These are phyloP conservation scores for Panurus biarmicus DNA, from an alignment of 2,113 vertebrate genomes.

Conservation along the genomic window DNA sequence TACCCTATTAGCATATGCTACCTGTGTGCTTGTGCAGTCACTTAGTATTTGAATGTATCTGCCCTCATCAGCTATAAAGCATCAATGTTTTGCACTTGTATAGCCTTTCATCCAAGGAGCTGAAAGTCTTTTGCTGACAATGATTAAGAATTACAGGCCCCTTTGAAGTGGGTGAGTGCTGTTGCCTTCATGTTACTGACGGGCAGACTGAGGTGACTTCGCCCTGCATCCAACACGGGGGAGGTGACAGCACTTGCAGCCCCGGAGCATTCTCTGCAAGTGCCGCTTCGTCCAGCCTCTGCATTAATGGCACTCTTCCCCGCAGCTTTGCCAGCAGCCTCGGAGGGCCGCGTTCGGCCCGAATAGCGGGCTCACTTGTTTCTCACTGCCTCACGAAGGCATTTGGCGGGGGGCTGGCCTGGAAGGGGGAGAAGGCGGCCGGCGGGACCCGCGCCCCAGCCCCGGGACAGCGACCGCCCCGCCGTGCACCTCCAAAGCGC, in stretches of 20 bases:
- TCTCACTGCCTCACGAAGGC: not conserved
- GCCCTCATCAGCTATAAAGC: constrained; percentile 24
- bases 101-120: constrained; percentile 29
- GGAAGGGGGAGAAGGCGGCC: not conserved
- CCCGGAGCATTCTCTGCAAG: not conserved
- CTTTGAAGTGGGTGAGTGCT: constrained; percentile 17
- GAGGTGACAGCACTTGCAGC: accelerated
- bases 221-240: accelerated
- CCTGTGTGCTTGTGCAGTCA: not conserved
- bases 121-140: constrained; percentile 12
- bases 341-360: not conserved
- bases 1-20: constrained; percentile 21
- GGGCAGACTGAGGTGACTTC: not conserved
- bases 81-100: constrained; percentile 50
- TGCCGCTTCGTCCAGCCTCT: not conserved
- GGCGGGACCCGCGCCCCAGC: not conserved
- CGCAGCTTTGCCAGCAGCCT: not conserved
- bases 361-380: not conserved
- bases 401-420: not conserved
- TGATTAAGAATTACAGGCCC: not conserved
- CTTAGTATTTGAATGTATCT: constrained; percentile 49
- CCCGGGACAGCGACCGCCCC: not conserved
- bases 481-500: not conserved
- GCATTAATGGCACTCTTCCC: accelerated
- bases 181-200: not conserved